These are phyloP conservation scores for Euthynnus affinis DNA, from an alignment of 2,797 vertebrate genomes.

Conservation along the genomic window DNA sequence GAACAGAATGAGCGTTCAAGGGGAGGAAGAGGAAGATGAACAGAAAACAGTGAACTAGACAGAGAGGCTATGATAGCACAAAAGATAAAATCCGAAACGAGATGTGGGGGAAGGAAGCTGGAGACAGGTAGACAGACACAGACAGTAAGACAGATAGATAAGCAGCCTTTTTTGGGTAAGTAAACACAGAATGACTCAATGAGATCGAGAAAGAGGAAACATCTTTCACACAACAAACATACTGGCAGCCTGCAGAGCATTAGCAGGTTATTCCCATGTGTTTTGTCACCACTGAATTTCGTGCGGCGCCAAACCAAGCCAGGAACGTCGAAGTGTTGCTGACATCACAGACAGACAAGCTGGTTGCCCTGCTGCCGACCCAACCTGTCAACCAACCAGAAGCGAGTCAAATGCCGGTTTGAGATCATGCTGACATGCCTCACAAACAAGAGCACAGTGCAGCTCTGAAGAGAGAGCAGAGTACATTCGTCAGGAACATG, in stretches of 20 bases:
- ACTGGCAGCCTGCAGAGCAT: slow-evolving; percentile 13
- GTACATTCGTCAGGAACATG: slow-evolving; percentile 30
- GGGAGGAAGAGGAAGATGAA: slow-evolving; percentile 26
- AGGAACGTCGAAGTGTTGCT: slow-evolving; percentile 64
- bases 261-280: slow-evolving; percentile 35
- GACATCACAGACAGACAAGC: slow-evolving; percentile 69
- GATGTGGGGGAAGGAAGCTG: background rate
- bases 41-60: background rate
- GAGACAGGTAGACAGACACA: background rate
- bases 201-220: slow-evolving; percentile 8
- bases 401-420: slow-evolving; percentile 40
- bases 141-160: background rate
- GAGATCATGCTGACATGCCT: slow-evolving; percentile 53
- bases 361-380: slow-evolving; percentile 59
- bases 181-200: background rate
- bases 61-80: background rate
- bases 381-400: slow-evolving; percentile 59
- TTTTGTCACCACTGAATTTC: slow-evolving; percentile 35
- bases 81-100: background rate
- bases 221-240: slow-evolving; percentile 28
- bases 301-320: slow-evolving; percentile 38
- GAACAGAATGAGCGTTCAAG: slow-evolving; percentile 2
- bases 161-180: background rate
- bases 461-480: background rate
- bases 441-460: slow-evolving; percentile 23